A percentile compares a stretch with the other conserved stretches of the same genome.
These are phyloP conservation scores for Diadophis punctatus DNA, from an alignment of 2,113 vertebrate genomes.

Conservation along the genomic window DNA sequence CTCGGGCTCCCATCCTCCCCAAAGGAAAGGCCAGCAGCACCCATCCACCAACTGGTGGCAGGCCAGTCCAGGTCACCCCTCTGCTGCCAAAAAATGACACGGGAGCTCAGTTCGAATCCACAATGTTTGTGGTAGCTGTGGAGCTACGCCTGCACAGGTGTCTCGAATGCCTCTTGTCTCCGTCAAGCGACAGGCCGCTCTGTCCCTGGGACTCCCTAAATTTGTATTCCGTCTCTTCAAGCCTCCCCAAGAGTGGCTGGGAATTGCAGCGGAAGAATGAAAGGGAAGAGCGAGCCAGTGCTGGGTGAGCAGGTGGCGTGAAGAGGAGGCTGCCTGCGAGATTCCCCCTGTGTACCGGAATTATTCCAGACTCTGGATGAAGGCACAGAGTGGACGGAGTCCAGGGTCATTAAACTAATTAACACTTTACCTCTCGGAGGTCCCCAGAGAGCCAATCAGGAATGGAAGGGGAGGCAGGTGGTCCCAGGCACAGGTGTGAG, in stretches of 20 bases:
- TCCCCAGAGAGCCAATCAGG: slow-evolving; percentile 65
- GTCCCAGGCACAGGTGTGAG: slow-evolving; percentile 68
- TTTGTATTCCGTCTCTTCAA: slow-evolving; percentile 34
- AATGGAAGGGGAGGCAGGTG: slow-evolving; percentile 19
- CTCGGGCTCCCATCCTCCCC: neutral
- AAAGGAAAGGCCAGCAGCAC: neutral
- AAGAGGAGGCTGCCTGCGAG: slow-evolving; percentile 48
- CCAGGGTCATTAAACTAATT: slow-evolving; percentile 69
- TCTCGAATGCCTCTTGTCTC: slow-evolving; percentile 16
- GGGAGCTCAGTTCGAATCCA: neutral
- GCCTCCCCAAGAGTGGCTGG: slow-evolving; percentile 40
- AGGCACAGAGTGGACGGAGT: slow-evolving; percentile 55
- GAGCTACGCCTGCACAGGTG: slow-evolving; percentile 33
- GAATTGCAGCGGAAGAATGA: slow-evolving; percentile 49
- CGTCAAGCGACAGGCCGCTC: neutral
- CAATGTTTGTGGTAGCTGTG: neutral
- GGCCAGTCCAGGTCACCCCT: neutral
- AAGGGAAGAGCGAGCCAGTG: neutral
- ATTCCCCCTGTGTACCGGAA: slow-evolving; percentile 56
- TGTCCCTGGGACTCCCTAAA: neutral
- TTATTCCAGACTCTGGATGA: slow-evolving; percentile 45
- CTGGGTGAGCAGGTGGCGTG: slow-evolving; percentile 59
- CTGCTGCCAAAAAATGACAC: neutral
- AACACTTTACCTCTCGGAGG: slow-evolving; percentile 67
- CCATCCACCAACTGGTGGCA: neutral